Evolutionary conservation across 1,140 invertebrate genomes (phyloP), one percentile per base, ranked within the genome.

Genomic region (Pantala flavescens): DNA sequence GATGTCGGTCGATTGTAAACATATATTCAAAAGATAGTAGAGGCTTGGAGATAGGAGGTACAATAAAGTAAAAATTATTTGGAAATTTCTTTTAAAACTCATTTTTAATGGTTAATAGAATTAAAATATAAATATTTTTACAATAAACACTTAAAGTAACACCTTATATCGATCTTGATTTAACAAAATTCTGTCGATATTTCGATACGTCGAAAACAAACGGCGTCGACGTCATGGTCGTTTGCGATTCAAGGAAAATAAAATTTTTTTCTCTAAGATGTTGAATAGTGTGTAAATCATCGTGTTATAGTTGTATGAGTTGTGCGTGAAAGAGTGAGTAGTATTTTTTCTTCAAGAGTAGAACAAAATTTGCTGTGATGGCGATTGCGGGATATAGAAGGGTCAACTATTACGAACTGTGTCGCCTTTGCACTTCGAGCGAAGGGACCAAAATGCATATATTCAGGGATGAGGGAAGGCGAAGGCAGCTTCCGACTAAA

Each of bases 341-440:
- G 49, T 63, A 63, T 63, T 63, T 63, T 36, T 63, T 63, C 49
- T 63, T 16, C n/a, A 21, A 19, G 49, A 21, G n/a, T 63, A 63
- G 16, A 63, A 63, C n/a, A 7, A 19, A 16, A 63, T 19, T 63
- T 19, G 49, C n/a, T 63, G 49, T 63, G 42, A 74, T 36, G 49
- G 71, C 76, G 23, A 89, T 89, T 88, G 85, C 87, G 74, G 88
- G 86, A 78, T 88, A 90, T 78, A 86, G 86, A 76, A 85, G 87
- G 77, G 89, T 90, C 12, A 90, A 89, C 81, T 91, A 88, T 80
- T 89, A 89, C 79, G 89, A 90, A 82, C 82, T 91, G 73, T 91
- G 89, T 79, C 84, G 89, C 78, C 83, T 90, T 63, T 90, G 89
- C 80, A 89, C 89, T 16, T 86, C 86, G 42, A 89, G 86, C 78